phyloP scores from a whole-genome alignment of 2,888 invertebrate genomes.

The Folsomia manolachei region DNA sequence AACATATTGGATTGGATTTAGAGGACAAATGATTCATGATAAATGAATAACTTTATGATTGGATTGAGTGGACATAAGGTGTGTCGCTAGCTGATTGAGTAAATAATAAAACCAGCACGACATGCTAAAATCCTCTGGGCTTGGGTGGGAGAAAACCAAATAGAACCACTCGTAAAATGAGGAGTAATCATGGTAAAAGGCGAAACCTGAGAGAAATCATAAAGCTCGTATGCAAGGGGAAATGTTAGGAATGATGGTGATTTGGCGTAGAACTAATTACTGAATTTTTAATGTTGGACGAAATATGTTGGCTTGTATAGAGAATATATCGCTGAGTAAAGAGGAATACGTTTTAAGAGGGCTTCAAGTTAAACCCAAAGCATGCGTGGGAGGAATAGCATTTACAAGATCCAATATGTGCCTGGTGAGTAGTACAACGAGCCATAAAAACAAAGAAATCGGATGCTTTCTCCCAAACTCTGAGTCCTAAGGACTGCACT shows the following conservation, averaged over 20 bases:
- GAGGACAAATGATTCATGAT: neutral
- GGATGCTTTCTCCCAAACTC: neutral
- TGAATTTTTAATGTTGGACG: neutral
- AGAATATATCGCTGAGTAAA: too few relatives aligned
- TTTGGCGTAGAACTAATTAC: neutral
- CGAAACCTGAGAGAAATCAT: slow-evolving; percentile 5
- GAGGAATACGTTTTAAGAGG: too few relatives aligned
- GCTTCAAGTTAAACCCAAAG: too few relatives aligned
- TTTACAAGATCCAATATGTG: too few relatives aligned
- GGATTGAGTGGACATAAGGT: neutral
- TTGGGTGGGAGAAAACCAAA: neutral
- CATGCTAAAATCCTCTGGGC: too few relatives aligned
- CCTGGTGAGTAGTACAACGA: too few relatives aligned
- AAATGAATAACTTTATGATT: neutral
- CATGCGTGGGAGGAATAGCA: too few relatives aligned
- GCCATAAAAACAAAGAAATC: neutral
- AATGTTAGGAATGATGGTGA: neutral
- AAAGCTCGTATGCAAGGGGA: neutral
- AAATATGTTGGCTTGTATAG: neutral
- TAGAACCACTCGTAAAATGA: neutral
- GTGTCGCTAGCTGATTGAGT: neutral
- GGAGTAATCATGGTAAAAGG: slow-evolving; percentile 4
- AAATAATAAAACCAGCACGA: neutral
- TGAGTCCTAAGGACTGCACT: neutral
- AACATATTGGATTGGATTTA: neutral